Evolutionary conservation across 2,888 invertebrate genomes (phyloP).

Genomic region (Tetanocera ferruginea): DNA sequence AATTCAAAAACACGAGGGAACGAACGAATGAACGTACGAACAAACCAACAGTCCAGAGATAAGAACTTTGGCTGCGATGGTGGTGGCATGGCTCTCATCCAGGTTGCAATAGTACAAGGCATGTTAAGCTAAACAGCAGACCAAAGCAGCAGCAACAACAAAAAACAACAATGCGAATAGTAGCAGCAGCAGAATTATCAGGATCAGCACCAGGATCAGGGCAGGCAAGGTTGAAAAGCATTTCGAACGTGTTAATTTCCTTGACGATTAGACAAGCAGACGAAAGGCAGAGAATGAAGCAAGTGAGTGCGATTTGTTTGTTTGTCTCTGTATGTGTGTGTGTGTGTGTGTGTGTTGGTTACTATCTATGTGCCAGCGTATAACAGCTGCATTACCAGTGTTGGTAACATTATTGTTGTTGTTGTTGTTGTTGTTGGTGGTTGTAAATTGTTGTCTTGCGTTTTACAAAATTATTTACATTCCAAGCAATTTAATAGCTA

Average conservation of each 20-base stretch:
- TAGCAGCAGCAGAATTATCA: neutral
- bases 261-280: constrained; percentile 40
- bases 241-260: constrained; percentile 46
- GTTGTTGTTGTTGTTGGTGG: constrained; percentile 2
- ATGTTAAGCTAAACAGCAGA: no score
- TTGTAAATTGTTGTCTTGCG: constrained; percentile 2
- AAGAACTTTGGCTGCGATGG: neutral
- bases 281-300: neutral
- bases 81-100: no score
- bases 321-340: neutral
- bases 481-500: constrained; percentile 5
- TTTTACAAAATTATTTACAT: constrained; percentile 24
- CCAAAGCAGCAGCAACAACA: neutral
- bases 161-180: neutral
- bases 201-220: neutral
- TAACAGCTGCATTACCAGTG: neutral
- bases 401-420: neutral
- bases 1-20: constrained; percentile 4
- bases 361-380: neutral
- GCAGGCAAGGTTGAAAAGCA: neutral
- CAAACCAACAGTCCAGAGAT: neutral
- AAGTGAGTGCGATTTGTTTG: neutral
- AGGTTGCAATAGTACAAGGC: no score
- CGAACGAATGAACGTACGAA: neutral
- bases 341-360: neutral